Percentiles rank a stretch among this genome's conserved stretches.
Evolutionary conservation across 2,888 invertebrate species (phyloP).

Genomic region (Portevinia maculata): DNA sequence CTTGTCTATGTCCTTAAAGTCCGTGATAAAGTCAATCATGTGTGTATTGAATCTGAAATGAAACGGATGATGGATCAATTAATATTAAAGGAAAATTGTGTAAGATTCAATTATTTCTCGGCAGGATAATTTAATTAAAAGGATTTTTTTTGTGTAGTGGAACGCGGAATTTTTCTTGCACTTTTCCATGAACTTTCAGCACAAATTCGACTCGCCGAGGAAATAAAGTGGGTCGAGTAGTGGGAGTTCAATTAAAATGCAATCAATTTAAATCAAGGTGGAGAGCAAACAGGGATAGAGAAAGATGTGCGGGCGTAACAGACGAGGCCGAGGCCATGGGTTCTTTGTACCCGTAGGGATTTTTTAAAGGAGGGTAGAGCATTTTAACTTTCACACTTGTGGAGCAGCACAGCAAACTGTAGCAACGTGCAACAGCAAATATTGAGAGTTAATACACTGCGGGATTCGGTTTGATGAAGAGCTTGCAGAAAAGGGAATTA

Average conservation of each 20-base stretch:
- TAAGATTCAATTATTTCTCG: slow-evolving; percentile 63
- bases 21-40: slow-evolving; percentile 47
- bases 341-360: slow-evolving; percentile 22
- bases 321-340: slow-evolving; percentile 13
- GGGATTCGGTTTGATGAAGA: slow-evolving; percentile 47
- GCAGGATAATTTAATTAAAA: slow-evolving; percentile 66
- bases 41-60: slow-evolving; percentile 34
- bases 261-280: slow-evolving; percentile 73
- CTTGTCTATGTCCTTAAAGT: slow-evolving; percentile 38
- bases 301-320: no score
- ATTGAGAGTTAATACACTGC: slow-evolving; percentile 54
- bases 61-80: slow-evolving; percentile 46
- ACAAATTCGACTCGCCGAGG: slow-evolving; percentile 7
- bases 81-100: slow-evolving; percentile 40
- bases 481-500: slow-evolving; percentile 50
- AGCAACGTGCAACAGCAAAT: slow-evolving; percentile 28
- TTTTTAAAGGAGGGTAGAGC: slow-evolving; percentile 22
- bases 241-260: slow-evolving; percentile 70
- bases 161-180: slow-evolving; percentile 49
- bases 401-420: not conserved
- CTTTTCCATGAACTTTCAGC: slow-evolving; percentile 44
- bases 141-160: slow-evolving; percentile 20
- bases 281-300: slow-evolving; percentile 19
- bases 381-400: slow-evolving; percentile 58
- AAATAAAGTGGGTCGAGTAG: slow-evolving; percentile 5